Base-by-base conservation (phyloP, 2,888 invertebrate species). In the Dryococelus australis region DNA sequence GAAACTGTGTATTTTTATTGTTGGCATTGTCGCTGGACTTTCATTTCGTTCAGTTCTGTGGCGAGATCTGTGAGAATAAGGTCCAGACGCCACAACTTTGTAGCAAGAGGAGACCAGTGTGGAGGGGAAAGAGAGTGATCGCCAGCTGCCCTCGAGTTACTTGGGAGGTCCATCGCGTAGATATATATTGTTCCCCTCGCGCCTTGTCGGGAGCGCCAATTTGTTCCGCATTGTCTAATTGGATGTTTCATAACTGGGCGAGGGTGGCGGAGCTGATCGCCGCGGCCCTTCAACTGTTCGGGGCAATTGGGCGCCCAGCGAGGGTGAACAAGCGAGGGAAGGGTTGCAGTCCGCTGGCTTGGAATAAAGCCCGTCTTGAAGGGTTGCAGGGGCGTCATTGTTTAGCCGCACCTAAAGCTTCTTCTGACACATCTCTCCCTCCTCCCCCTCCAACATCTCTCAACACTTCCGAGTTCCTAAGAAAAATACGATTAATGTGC, bases 161-260 rank as follows among this genome's bases (percentile, higher is more conserved):
- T 20, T 8, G 13, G 24, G 65, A 65, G 65, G 24, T 65, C 24
- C n/a, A n/a, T n/a, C 65, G 65, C 65, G 13, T 20, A 8, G 65
- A 65, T 8, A n/a, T n/a, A 8, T n/a, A 20, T n/a, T 8, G 16
- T n/a, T 24, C 65, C 65, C n/a, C 65, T 65, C n/a, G 65, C 65
- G 65, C 13, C 65, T 10, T 20, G 65, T 24, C 65, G 65, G 65
- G 65, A 65, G 65, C 65, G n/a, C 12, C 65, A 65, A 65, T 65
- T 65, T 65, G 65, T 65, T 65, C 65, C 65, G 65, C 65, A 65
- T 65, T 83, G 83, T 83, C 83, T 83, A 83, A 83, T 83, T 35
- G 83, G 24, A 83, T 83, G 83, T 83, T 83, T 83, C 28, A 28
- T 83, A 35, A 35, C 43, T 8, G 12, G 12, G 28, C 28, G 28